Evolutionary conservation across 2,888 invertebrate species (phyloP).

Genomic region (Zhuqinia jingwanae): DNA sequence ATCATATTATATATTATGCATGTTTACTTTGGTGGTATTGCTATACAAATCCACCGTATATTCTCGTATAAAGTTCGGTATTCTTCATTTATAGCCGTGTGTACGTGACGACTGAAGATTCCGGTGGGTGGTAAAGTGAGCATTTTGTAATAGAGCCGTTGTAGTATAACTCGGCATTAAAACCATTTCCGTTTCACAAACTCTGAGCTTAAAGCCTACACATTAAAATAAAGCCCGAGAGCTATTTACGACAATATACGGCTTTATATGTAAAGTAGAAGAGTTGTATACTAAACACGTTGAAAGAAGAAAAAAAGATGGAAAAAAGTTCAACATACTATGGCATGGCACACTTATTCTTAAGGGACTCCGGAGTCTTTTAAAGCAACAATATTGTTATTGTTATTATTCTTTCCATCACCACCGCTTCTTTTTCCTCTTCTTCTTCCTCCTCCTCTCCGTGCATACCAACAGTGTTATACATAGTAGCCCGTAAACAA

Average conservation of each 20-base stretch:
- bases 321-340: conserved; percentile 47
- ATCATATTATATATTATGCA: neutral
- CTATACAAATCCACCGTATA: no score
- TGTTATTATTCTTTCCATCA: conserved; percentile 67
- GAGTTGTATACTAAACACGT: neutral
- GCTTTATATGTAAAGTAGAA: neutral
- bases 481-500: neutral
- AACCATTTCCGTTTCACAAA: no score
- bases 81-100: no score
- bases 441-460: neutral
- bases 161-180: no score
- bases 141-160: no score
- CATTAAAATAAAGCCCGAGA: no score
- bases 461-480: conserved; percentile 4
- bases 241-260: neutral
- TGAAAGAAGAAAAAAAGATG: no score
- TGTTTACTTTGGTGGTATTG: conserved; percentile 26
- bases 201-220: no score
- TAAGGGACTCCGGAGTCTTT: conserved; percentile 49
- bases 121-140: no score
- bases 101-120: no score
- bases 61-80: no score
- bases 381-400: conserved; percentile 62
- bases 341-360: conserved; percentile 51
- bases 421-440: conserved; percentile 7